Percentiles rank a stretch among this genome's conserved stretches.
These are phyloP conservation scores for Triplophysa siluroides DNA, from an alignment of 2,113 vertebrate species.

Conservation along the genomic window DNA sequence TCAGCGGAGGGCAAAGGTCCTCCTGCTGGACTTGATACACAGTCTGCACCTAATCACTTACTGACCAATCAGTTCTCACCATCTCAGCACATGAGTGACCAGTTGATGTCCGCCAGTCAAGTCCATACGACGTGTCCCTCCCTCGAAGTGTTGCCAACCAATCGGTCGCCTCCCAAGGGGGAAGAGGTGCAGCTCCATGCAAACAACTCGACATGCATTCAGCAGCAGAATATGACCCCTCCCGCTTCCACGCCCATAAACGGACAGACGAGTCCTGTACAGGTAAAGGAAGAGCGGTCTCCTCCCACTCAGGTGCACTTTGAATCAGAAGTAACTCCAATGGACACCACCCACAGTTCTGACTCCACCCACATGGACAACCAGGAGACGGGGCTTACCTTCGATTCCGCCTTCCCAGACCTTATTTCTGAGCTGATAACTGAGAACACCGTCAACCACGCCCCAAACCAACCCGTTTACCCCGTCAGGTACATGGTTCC, in stretches of 20 bases:
- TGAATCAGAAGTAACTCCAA: constrained; percentile 64
- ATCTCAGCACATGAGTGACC: background rate
- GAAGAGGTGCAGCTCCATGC: constrained; percentile 6
- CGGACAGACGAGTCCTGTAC: background rate
- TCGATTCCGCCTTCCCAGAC: constrained; percentile 85
- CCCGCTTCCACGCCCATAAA: background rate
- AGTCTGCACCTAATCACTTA: background rate
- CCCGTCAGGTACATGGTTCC: background rate
- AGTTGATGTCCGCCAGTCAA: background rate
- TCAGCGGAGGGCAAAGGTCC: constrained; percentile 47
- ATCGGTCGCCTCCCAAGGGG: constrained; percentile 33
- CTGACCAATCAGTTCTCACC: constrained; percentile 35
- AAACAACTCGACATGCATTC: background rate
- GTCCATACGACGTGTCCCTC: background rate
- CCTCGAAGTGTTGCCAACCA: constrained; percentile 24
- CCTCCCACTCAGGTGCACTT: constrained; percentile 36
- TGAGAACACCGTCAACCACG: constrained; percentile 65
- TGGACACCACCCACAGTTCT: constrained; percentile 63
- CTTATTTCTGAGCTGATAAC: constrained; percentile 86
- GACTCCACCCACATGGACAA: background rate
- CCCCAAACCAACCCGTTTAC: constrained; percentile 53
- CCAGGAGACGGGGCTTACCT: constrained; percentile 79
- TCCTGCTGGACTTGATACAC: background rate
- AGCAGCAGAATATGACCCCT: background rate
- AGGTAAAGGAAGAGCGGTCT: constrained; percentile 68